These are phyloP conservation scores for Syngnathus scovelli DNA, from an alignment of 2,113 vertebrate species.

Conservation along the genomic window DNA sequence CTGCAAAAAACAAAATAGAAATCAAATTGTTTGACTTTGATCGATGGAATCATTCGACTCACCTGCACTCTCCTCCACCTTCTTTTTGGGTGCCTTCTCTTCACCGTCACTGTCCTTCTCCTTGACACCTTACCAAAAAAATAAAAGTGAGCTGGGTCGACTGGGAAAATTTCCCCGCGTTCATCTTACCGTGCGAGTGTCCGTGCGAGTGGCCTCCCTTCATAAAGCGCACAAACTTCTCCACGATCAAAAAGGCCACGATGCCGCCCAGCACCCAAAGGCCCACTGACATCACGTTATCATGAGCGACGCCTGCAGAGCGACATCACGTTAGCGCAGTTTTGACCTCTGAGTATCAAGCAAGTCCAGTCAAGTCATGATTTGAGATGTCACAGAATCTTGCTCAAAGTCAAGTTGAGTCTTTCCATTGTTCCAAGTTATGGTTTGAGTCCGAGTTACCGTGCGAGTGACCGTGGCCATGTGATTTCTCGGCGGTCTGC, in stretches of 20 bases:
- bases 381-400: background rate
- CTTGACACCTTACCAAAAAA: slow-evolving; percentile 49
- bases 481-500: slow-evolving; percentile 36
- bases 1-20: slow-evolving; percentile 39
- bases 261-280: slow-evolving; percentile 87
- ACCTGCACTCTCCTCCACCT: slow-evolving; percentile 52
- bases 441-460: slow-evolving; percentile 34
- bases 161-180: background rate
- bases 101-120: slow-evolving; percentile 67
- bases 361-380: background rate
- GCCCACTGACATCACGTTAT: slow-evolving; percentile 83
- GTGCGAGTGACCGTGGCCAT: slow-evolving; percentile 72
- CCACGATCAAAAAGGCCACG: slow-evolving; percentile 85
- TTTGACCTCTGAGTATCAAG: background rate
- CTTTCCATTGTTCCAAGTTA: background rate
- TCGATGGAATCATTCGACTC: background rate
- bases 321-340: background rate
- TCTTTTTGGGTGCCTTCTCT: slow-evolving; percentile 43
- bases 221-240: slow-evolving; percentile 84
- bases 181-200: slow-evolving; percentile 52
- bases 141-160: background rate
- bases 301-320: slow-evolving; percentile 70
- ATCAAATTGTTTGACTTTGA: too few relatives aligned
- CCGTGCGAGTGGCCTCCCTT: slow-evolving; percentile 76
- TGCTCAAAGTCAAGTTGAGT: background rate